Conservation (phyloP, 2,797 vertebrate species). For the Anisognathus igniventris region DNA sequence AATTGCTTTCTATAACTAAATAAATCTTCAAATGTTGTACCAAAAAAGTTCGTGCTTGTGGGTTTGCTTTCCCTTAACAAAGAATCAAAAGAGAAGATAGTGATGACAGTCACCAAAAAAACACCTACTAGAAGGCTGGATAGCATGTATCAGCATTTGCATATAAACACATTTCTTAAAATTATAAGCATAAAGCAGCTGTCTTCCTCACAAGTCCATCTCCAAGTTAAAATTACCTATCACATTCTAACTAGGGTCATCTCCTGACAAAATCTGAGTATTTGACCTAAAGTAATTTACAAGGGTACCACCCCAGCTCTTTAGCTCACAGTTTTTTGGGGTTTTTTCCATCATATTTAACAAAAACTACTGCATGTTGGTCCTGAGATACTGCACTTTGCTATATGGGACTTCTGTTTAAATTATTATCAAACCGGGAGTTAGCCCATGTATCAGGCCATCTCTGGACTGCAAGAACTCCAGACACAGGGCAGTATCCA, state of each 20-base stretch:
- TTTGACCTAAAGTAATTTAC: background rate
- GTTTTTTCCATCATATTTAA: background rate
- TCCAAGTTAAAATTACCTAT: background rate
- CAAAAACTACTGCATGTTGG: background rate
- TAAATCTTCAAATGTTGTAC: background rate
- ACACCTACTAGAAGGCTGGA: conserved; percentile 19
- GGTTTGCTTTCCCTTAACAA: conserved; percentile 46
- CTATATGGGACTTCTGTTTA: background rate
- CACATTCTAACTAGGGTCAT: background rate
- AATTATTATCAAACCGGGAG: background rate
- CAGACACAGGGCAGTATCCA: background rate
- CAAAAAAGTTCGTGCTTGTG: conserved; percentile 33
- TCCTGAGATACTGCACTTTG: background rate
- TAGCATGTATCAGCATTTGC: background rate
- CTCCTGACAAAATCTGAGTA: background rate
- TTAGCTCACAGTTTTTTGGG: background rate
- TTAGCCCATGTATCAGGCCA: background rate
- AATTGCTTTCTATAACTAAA: conserved; percentile 23
- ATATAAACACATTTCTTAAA: background rate
- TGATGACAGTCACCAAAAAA: conserved; percentile 39
- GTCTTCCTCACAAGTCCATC: background rate
- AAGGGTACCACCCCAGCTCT: background rate
- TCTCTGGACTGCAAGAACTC: background rate
- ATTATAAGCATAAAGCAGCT: background rate
- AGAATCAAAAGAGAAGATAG: conserved; percentile 23